Evolutionary conservation across 1,140 invertebrate species (phyloP).

Genomic region (Halotydeus destructor): DNA sequence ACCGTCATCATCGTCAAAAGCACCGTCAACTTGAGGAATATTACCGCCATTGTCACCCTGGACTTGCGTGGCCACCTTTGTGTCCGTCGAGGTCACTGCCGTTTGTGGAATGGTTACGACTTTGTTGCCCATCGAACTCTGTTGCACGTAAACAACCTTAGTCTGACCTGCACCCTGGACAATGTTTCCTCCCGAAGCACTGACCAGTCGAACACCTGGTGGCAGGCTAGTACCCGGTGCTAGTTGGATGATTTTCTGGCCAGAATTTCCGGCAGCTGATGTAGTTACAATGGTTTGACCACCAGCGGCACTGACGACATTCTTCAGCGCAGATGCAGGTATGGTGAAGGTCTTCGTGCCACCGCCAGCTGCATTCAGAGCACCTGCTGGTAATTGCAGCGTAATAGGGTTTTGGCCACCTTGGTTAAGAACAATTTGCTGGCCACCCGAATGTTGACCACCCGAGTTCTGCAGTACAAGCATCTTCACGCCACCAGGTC

Average conservation of each 20-base stretch:
- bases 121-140: not conserved
- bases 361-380: too few relatives aligned
- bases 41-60: too few relatives aligned
- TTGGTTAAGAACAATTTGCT: conserved; percentile 5
- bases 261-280: conserved; percentile 9
- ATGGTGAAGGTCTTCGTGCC: conserved; percentile 31
- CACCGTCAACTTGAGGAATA: conserved; percentile 14
- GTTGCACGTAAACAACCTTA: not conserved
- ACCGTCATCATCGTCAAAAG: conserved; percentile 12
- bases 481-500: conserved; percentile 38
- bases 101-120: not conserved
- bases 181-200: not conserved
- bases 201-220: conserved; percentile 19
- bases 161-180: not conserved
- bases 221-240: conserved; percentile 20
- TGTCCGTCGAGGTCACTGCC: too few relatives aligned
- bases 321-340: conserved; percentile 20
- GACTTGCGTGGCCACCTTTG: too few relatives aligned
- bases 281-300: not conserved
- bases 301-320: not conserved
- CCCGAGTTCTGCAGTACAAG: conserved; percentile 32
- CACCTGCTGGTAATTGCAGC: conserved; percentile 3
- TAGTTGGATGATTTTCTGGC: conserved; percentile 2
- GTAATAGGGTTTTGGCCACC: conserved; percentile 15
- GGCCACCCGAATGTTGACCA: conserved; percentile 11